Base-by-base conservation (phyloP, 2,888 invertebrate genomes). In the Polylopha cassiicola region DNA sequence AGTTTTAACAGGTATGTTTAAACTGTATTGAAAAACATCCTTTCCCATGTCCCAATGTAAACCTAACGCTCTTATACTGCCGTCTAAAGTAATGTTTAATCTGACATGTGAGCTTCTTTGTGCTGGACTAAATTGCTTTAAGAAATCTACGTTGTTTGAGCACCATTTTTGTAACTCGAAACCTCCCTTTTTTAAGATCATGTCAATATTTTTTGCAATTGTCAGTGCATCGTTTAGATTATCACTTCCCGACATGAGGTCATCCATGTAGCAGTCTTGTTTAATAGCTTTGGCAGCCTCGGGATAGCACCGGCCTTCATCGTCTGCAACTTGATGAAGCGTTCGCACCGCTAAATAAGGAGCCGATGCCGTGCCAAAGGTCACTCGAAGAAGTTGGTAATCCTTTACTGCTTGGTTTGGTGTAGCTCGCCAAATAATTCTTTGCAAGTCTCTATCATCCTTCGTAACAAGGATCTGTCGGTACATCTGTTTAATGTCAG, bases 81-180 rank as follows among this genome's bases (percentile, higher is more conserved):
- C 31, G 9, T 36, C 21, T 15, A 27, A 6, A 1, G 6, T 28
- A 4, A 27, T 9, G 6, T 36, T 20, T 8, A 34, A 8, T 8
- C 7, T 18, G 2, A 27, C 14, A 4, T 18, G 18, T 3, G 26
- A 8, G 3, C 22, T 37, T 6, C 5, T 21, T 21, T 36, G 20
- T 6, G 23, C 18, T 4, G 39, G n/a, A 20, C 31, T 22, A 2
- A 46, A 22, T 17, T 33, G 15, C 22, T 37, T 34, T 3, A 50
- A 16, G 9, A 50, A 46, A 11, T 47, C 46, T 7, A 4, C 20
- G 20, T 26, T 47, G 28, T 51, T 54, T 1, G 48, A 49, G 1
- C 43, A 27, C 52, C 52, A 54, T 36, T 54, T 57, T 22, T 46
- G 28, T 4, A 50, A 27, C 1, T n/a, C 4, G 32, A 53, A 51